Percentiles rank a stretch among this genome's conserved stretches.
Conservation (phyloP, 2,113 vertebrate species). For the Brienomyrus brachyistius region DNA sequence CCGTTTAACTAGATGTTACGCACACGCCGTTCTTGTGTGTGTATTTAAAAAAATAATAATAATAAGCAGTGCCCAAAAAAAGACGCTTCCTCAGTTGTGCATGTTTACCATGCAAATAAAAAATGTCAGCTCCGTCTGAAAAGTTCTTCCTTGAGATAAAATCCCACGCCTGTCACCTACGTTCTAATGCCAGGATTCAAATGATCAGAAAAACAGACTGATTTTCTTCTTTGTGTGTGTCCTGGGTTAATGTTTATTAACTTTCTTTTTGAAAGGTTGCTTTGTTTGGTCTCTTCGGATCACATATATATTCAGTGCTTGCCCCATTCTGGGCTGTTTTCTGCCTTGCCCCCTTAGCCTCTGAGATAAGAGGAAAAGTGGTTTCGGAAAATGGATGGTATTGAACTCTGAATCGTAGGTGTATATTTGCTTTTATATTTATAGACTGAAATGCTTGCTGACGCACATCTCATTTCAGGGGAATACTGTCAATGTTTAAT, state of each 20-base stretch:
- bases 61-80: not conserved
- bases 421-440: slow-evolving; percentile 28
- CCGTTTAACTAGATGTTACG: not conserved
- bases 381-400: not conserved
- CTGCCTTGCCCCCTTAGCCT: too few species aligned
- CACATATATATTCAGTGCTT: not conserved
- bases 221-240: not conserved
- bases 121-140: not conserved
- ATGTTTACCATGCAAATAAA: not conserved
- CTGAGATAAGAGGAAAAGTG: too few species aligned
- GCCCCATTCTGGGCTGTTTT: too few species aligned
- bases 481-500: not conserved
- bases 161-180: not conserved
- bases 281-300: not conserved
- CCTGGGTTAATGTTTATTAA: not conserved
- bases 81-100: not conserved
- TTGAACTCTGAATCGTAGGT: not conserved
- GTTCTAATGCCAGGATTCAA: not conserved
- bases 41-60: not conserved
- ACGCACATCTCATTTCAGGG: not conserved
- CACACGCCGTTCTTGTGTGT: not conserved
- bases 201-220: not conserved
- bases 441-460: not conserved
- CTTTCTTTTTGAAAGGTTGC: not conserved
- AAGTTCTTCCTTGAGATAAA: not conserved